phyloP scores from a whole-genome alignment of 2,888 invertebrate genomes.

The Megamerina dolium region DNA sequence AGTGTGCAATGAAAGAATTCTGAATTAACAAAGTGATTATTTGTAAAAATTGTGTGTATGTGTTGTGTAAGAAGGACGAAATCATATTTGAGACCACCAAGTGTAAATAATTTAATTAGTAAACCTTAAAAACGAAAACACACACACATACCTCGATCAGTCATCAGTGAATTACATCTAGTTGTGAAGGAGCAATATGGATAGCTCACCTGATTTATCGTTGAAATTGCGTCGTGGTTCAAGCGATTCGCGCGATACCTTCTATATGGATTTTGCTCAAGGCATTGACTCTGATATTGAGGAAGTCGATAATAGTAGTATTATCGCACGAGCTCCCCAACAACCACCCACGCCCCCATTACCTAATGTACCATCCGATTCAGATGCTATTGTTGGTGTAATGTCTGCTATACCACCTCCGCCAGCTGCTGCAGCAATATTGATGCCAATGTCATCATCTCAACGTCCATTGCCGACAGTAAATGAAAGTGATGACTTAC shows the following conservation, averaged over 20 bases:
- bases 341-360: constrained; percentile 23
- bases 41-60: too few relatives aligned
- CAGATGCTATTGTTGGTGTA: constrained; percentile 19
- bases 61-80: too few relatives aligned
- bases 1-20: too few relatives aligned
- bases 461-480: constrained; percentile 35
- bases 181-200: too few relatives aligned
- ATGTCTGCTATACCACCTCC: constrained; percentile 24
- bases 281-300: constrained; percentile 87
- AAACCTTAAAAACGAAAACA: too few relatives aligned
- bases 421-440: constrained; percentile 23
- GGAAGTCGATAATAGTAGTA: constrained; percentile 68
- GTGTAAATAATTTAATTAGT: too few relatives aligned
- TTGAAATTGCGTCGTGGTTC: constrained; percentile 77
- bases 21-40: too few relatives aligned
- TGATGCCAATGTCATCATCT: background rate
- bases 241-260: constrained; percentile 80
- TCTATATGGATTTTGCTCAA: constrained; percentile 87
- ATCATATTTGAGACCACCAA: too few relatives aligned
- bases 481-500: constrained; percentile 41
- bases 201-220: constrained; percentile 82
- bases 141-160: too few relatives aligned
- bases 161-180: too few relatives aligned
- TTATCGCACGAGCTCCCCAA: constrained; percentile 46
- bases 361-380: constrained; percentile 20